Base-by-base conservation (phyloP, 2,113 vertebrate species). In the Mesitornis unicolor region DNA sequence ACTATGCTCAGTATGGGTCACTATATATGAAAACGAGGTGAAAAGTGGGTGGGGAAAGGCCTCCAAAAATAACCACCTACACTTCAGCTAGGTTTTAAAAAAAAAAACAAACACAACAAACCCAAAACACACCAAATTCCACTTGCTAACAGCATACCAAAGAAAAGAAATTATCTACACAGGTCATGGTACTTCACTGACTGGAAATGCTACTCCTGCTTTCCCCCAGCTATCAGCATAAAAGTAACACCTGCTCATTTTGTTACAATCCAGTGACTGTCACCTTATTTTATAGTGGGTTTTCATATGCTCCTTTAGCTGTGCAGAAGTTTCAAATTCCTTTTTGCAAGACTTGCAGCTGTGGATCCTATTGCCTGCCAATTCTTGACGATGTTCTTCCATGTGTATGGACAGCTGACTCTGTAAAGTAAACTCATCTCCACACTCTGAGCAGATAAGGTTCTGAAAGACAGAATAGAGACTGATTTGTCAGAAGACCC, bases 371-470 rank as follows among this genome's bases (percentile, higher is more conserved):
- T 85, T 96, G 64, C 98, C 99, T 1, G 98, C 97, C 95, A 99
- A 87, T 92, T 99, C 99, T 82, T 99, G 99, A 19, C 99, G 98
- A 96, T 99, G 99, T 82, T 99, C 99, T 91, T 99, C 99, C 98
- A 99, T 97, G 95, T 99, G 99, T 61, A 99, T 92, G 26, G 98
- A 98, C 85, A 99, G 98, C 97, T 99, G 99, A 97, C 99, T 99
- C 97, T 99, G 99, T 82, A 99, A 98, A 31, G 99, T 98, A 76
- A 99, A 99, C 98, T 99, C 99, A 96, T 99, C 99, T 45, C 99
- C 99, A 43, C 99, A 99, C 97, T 99, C 99, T 7, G 98, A 97
- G 85, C 99, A 99, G 97, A 99, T 99, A 92, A 99, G 97, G 95
- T 99, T 99, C 99, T 99, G 92, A 59, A 90, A 95, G 60, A 91